These are phyloP conservation scores for Pseudocheirus occidentalis DNA, from an alignment of 2,797 vertebrate genomes.

Conservation along the genomic window DNA sequence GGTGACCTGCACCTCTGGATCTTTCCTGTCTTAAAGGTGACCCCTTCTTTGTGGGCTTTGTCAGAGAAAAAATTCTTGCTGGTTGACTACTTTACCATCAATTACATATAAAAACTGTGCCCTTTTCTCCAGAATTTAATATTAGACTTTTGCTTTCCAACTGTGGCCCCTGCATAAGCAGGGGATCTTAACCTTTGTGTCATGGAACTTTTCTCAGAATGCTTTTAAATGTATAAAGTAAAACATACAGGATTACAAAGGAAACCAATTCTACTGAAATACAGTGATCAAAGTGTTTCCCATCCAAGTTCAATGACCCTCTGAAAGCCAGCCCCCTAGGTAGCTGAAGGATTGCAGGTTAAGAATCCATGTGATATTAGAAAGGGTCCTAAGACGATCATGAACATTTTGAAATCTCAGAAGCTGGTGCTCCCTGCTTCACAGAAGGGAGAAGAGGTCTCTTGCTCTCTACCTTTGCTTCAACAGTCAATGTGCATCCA, in stretches of 20 bases:
- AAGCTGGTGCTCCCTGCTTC: not conserved
- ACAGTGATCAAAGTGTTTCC: not conserved
- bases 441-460: not conserved
- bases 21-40: conserved; percentile 26
- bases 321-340: not conserved
- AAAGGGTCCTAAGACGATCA: conserved; percentile 8
- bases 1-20: conserved; percentile 24
- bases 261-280: not conserved
- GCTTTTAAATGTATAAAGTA: not conserved
- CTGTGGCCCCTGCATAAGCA: conserved; percentile 24
- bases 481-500: conserved; percentile 3
- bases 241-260: not conserved
- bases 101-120: conserved; percentile 12
- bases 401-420: not conserved
- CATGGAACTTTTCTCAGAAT: not conserved
- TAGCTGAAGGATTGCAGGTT: not conserved
- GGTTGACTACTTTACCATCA: conserved; percentile 62
- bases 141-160: conserved; percentile 31
- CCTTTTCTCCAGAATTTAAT: conserved; percentile 15
- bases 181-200: not conserved
- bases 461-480: not conserved
- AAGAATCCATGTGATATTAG: conserved; percentile 13
- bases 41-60: conserved; percentile 55
- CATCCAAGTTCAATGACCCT: not conserved
- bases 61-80: conserved; percentile 71